Percentiles rank a stretch among this genome's conserved stretches.
phyloP scores from a whole-genome alignment of 2,888 invertebrate genomes.

The Petrolisthes cinctipes region DNA sequence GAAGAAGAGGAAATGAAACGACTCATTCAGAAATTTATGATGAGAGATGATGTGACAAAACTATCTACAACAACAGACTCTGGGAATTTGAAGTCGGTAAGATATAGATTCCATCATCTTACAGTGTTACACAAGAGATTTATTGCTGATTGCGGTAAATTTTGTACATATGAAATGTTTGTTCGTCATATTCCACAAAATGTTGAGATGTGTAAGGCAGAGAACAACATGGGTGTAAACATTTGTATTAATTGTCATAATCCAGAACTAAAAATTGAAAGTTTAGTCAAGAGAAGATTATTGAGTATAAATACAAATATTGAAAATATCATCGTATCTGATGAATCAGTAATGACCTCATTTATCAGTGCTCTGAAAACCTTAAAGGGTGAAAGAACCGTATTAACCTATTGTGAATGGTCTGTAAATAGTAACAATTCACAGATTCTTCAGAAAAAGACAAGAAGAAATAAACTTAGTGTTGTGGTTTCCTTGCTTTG shows the following conservation, averaged over 20 bases:
- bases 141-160: slow-evolving; percentile 10
- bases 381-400: not conserved
- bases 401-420: slow-evolving; percentile 1
- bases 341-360: not conserved
- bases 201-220: slow-evolving; percentile 25
- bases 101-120: slow-evolving; percentile 7
- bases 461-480: not conserved
- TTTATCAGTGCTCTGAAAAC: slow-evolving; percentile 8
- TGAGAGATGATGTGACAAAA: slow-evolving; percentile 8
- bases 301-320: slow-evolving; percentile 16
- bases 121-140: slow-evolving; percentile 22
- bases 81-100: not conserved
- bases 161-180: slow-evolving; percentile 2
- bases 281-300: slow-evolving; percentile 19
- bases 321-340: not conserved
- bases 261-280: slow-evolving; percentile 29
- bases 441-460: not conserved
- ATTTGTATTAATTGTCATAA: slow-evolving; percentile 24
- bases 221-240: not conserved
- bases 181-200: slow-evolving; percentile 2
- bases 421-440: not conserved
- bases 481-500: not conserved
- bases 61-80: not conserved
- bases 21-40: slow-evolving; percentile 17
- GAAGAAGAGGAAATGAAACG: not conserved